phyloP scores from a whole-genome alignment of 2,797 vertebrate genomes.

The Sternarchorhynchus goeldii region DNA sequence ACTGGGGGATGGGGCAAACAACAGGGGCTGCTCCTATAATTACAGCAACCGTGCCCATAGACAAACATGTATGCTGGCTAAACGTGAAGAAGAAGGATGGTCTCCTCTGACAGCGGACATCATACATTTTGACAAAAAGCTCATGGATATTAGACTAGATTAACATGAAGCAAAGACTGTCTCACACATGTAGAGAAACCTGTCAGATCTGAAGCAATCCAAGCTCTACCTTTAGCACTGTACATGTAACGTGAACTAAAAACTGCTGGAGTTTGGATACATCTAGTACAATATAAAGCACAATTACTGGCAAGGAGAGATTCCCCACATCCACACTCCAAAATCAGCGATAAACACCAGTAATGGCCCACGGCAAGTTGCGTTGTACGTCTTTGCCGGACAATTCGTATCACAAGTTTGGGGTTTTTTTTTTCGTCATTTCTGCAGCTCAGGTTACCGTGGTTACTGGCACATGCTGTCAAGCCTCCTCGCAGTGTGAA shows the following conservation, averaged over 20 bases:
- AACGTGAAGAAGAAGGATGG: not conserved
- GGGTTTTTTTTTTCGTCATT: not conserved
- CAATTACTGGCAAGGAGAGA: no score
- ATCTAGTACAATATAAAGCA: no score
- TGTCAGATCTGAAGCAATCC: not conserved
- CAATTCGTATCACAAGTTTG: not conserved
- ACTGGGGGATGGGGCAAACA: constrained; percentile 39
- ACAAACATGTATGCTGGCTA: not conserved
- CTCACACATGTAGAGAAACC: not conserved
- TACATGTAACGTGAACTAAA: not conserved
- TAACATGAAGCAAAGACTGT: not conserved
- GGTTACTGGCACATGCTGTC: no score
- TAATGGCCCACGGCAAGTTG: not conserved
- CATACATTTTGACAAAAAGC: not conserved
- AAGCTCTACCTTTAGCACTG: not conserved
- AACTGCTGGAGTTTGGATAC: not conserved
- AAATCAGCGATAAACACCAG: not conserved
- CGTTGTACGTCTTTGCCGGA: not conserved
- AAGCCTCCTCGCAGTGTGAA: constrained; percentile 7
- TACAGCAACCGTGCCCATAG: not conserved
- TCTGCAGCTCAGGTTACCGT: no score
- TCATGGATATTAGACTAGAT: not conserved
- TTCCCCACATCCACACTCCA: no score
- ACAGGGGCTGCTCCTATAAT: not conserved
- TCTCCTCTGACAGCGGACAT: not conserved